Evolutionary conservation across 2,113 vertebrate genomes (phyloP).

Genomic region (Panurus biarmicus): DNA sequence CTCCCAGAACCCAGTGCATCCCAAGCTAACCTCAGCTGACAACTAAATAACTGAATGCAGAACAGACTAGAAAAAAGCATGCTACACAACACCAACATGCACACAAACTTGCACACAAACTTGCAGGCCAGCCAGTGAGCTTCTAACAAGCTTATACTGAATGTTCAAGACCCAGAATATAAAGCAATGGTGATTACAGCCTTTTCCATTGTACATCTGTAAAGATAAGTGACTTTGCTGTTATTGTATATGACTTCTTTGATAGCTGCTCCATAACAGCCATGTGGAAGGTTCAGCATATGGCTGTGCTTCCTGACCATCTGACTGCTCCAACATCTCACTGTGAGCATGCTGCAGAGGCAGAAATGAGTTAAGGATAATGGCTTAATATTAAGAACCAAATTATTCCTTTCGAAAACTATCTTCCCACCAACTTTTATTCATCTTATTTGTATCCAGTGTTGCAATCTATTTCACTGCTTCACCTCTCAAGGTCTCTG

Average conservation of each 20-base stretch:
- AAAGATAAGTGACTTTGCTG: neutral
- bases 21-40: neutral
- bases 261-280: neutral
- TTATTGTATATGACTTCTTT: neutral
- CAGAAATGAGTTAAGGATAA: neutral
- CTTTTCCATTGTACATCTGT: neutral
- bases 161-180: neutral
- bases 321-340: neutral
- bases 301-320: neutral
- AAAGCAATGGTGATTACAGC: neutral
- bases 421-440: neutral
- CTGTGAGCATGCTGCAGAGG: neutral
- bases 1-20: neutral
- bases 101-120: constrained; percentile 69
- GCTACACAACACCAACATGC: constrained; percentile 65
- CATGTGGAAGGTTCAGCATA: neutral
- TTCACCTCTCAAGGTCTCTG: neutral
- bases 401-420: neutral
- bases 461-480: neutral
- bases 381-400: neutral
- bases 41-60: neutral
- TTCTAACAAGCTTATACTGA: neutral
- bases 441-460: neutral
- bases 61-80: constrained; percentile 42
- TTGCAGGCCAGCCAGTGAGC: constrained; percentile 8